These are phyloP conservation scores for Venturia canescens DNA, from an alignment of 1,140 invertebrate species.

Conservation along the genomic window DNA sequence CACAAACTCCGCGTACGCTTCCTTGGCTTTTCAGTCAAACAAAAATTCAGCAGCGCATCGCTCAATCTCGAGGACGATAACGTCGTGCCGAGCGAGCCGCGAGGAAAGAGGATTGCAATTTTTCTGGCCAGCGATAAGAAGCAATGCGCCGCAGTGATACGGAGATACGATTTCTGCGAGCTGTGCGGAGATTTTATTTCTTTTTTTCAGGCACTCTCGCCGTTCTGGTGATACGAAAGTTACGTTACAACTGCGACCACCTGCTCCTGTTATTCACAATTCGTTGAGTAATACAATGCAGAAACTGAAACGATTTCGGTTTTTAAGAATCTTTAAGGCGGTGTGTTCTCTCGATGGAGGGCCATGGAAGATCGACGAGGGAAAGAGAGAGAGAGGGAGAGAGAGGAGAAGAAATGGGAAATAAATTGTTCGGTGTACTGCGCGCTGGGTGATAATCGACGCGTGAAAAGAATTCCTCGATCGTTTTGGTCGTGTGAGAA, in stretches of 20 bases:
- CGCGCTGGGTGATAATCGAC: conserved; percentile 41
- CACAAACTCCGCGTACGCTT: conserved; percentile 34
- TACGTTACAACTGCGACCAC: background rate
- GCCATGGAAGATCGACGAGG: background rate
- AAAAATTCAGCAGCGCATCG: conserved; percentile 8
- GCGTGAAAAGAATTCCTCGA: conserved; percentile 43
- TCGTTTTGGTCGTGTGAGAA: conserved; percentile 40
- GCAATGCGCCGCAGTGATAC: background rate
- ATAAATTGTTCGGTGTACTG: conserved; percentile 30
- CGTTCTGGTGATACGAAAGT: background rate
- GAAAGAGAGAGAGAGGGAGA: background rate
- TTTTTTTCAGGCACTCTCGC: background rate
- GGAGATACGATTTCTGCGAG: background rate
- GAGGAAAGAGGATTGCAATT: background rate
- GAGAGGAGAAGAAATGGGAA: conserved; percentile 13
- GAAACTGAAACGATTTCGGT: too few relatives aligned
- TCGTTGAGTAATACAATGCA: too few relatives aligned
- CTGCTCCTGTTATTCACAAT: too few relatives aligned
- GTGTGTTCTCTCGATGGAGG: background rate
- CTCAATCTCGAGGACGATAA: conserved; percentile 5
- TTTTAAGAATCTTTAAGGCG: too few relatives aligned
- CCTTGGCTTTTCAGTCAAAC: conserved; percentile 15
- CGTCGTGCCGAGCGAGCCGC: background rate
- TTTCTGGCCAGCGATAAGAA: background rate
- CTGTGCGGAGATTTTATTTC: background rate